Conservation (phyloP, 2,113 vertebrate genomes). For the Protomyctophum bolini region DNA sequence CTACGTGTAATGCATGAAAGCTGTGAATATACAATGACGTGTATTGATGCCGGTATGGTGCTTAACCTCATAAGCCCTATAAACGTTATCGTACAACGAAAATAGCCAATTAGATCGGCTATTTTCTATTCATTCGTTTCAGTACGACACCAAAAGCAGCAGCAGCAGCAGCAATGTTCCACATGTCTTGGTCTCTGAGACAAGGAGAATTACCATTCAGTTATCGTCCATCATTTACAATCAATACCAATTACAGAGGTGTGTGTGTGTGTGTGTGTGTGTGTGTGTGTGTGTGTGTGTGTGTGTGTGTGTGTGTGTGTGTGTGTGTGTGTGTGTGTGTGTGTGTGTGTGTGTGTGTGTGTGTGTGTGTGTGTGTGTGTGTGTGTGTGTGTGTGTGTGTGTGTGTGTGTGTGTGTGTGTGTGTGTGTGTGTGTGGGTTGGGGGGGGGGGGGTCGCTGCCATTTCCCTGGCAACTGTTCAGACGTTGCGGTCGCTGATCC, state of each 20-base stretch:
- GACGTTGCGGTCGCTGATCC: conserved; percentile 20
- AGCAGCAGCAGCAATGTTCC: background rate
- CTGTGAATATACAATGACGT: too few species aligned
- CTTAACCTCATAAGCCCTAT: too few species aligned
- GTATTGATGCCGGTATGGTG: too few species aligned
- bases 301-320: background rate
- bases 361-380: background rate
- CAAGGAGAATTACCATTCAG: conserved; percentile 18
- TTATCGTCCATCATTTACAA: conserved; percentile 31
- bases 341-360: background rate
- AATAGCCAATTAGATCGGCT: too few species aligned
- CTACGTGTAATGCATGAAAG: too few species aligned
- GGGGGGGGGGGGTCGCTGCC: conserved; percentile 21
- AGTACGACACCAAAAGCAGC: conserved; percentile 1
- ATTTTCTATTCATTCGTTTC: too few species aligned
- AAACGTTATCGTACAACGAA: too few species aligned
- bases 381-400: background rate
- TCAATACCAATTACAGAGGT: conserved; percentile 51
- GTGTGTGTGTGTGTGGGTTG: background rate
- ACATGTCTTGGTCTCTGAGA: conserved; percentile 4
- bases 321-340: background rate
- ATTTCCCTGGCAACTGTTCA: conserved; percentile 21
- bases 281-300: background rate
- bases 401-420: background rate
- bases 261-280: background rate